Percentiles rank a stretch among this genome's conserved stretches.
phyloP scores from a whole-genome alignment of 2,113 vertebrate species.

The Edolisoma coerulescens region DNA sequence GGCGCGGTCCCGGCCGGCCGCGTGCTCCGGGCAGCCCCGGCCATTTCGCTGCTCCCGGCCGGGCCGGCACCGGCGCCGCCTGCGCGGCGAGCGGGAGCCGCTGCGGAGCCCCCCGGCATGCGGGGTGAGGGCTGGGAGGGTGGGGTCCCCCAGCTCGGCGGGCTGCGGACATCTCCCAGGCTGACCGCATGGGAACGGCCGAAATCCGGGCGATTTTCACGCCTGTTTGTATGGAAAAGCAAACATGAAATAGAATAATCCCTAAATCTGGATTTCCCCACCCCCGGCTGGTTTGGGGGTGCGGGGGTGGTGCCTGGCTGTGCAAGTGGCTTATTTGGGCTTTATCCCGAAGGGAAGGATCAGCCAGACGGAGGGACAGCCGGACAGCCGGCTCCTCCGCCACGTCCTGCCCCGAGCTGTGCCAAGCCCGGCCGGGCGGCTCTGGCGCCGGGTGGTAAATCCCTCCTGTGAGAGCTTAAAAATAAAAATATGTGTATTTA shows the following conservation, averaged over 20 bases:
- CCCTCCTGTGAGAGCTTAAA: not conserved
- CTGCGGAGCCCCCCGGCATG: rapidly evolving
- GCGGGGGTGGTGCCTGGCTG: not conserved
- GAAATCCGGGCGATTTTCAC: not conserved
- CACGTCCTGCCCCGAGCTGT: not conserved
- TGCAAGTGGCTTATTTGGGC: not conserved
- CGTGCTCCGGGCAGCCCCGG: not conserved
- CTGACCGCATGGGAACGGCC: rapidly evolving
- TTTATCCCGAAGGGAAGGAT: not conserved
- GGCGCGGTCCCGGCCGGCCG: not conserved
- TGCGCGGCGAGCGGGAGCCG: not conserved
- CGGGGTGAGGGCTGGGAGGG: rapidly evolving
- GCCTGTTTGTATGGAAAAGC: not conserved
- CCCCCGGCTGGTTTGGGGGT: not conserved
- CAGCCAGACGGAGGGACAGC: not conserved
- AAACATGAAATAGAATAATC: not conserved
- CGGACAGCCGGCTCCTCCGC: not conserved
- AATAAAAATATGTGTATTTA: not conserved
- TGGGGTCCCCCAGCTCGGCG: rapidly evolving
- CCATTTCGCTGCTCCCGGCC: not conserved
- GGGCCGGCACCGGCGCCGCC: not conserved
- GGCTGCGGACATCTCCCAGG: rapidly evolving
- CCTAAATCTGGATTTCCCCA: too few species aligned
- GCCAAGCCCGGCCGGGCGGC: not conserved
- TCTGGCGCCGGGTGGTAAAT: not conserved